Percentiles rank a stretch among this genome's conserved stretches.
phyloP scores from a whole-genome alignment of 2,113 vertebrate genomes.

The Tyto alba region DNA sequence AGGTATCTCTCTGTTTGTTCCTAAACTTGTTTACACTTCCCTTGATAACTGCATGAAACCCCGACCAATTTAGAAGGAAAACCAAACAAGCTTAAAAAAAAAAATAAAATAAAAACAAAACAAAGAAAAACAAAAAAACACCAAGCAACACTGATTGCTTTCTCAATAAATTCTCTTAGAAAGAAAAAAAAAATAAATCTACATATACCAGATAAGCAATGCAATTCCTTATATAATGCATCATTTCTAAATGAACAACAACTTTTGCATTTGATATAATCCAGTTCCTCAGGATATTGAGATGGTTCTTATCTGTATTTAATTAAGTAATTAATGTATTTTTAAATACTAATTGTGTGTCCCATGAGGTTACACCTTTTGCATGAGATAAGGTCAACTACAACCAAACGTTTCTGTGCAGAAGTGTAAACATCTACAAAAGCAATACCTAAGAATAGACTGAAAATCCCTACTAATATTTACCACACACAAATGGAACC shows the following conservation, averaged over 20 bases:
- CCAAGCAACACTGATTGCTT: neutral
- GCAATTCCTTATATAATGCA: neutral
- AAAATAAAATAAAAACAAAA: neutral
- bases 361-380: neutral
- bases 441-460: neutral
- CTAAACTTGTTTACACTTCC: neutral
- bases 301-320: conserved; percentile 1
- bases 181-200: neutral
- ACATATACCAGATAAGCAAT: neutral
- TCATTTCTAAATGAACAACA: conserved; percentile 17
- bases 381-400: neutral
- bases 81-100: neutral
- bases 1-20: neutral
- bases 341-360: neutral
- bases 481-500: too few species aligned
- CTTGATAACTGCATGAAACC: neutral
- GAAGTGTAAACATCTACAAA: neutral
- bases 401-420: neutral
- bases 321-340: conserved; percentile 24
- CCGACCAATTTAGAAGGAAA: neutral
- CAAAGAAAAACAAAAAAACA: neutral
- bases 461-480: neutral
- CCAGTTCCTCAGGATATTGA: neutral
- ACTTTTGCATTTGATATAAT: neutral
- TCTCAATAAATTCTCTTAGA: neutral